Base-by-base conservation (phyloP, 1,140 invertebrate genomes). In the Galleria mellonella region DNA sequence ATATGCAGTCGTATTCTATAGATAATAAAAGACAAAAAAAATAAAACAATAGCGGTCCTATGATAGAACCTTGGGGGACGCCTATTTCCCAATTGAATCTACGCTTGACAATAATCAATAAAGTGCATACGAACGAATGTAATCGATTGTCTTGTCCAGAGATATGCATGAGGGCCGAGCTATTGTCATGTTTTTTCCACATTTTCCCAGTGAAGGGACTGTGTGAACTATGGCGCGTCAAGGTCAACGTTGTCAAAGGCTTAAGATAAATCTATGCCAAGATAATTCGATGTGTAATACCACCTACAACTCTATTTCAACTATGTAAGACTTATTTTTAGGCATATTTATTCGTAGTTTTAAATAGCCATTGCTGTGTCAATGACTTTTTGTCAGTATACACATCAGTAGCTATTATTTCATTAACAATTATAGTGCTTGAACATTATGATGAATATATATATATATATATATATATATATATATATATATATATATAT, bases 201-300 rank as follows among this genome's bases (percentile, higher is more conserved):
- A 70, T 76, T 79, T 77, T 53, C 74, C 67, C 67, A 72, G 78
- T 83, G 78, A 83, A 83, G 78, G 78, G 75, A 70, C 74, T 71
- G 75, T 83, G 75, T 76, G 78, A 83, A 83, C 71, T 72, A 73
- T 72, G 72, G 73, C 60, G 58, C 62, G 42, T 59, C 70, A 83
- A 83, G 78, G 78, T 77, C 70, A 72, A 49, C 68, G 13, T 57
- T 73, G 62, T 79, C 73, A 79, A 77, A 82, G 56, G 63, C 73
- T 51, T 62, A 41, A 65, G 62, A 67, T 69, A 65, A 59, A 73
- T 56, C 51, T 67, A 39, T 55, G 58, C 63, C 59, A 71, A 69
- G 57, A 57, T 51, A 56, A 62, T 49, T 52, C 47, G 44, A 36
- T 32, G 13, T 14, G 9, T 9, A 8, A 31, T 7, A 41, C 28